Percentiles rank a stretch among this genome's conserved stretches.
These are phyloP conservation scores for Syrmaticus mikado DNA, from an alignment of 2,113 vertebrate species.

Conservation along the genomic window DNA sequence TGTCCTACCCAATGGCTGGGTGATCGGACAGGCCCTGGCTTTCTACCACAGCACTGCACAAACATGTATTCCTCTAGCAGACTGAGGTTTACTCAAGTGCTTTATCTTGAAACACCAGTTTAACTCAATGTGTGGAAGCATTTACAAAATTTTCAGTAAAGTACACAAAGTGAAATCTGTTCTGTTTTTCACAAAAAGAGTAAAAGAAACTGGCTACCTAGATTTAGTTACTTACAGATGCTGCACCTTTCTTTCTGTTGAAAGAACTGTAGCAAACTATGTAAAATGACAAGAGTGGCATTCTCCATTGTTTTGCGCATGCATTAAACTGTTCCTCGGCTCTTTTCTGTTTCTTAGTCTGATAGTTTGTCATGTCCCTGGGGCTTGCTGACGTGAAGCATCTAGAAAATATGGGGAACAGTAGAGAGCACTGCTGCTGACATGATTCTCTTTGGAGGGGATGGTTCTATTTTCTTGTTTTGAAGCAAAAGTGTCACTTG, in stretches of 20 bases:
- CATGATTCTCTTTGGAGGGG: neutral
- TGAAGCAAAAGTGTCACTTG: neutral
- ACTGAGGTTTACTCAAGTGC: neutral
- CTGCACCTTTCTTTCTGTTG: neutral
- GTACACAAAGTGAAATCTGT: neutral
- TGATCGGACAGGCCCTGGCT: neutral
- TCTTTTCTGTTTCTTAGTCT: neutral
- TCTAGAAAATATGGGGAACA: neutral
- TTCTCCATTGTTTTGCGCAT: neutral
- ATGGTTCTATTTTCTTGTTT: conserved; percentile 32
- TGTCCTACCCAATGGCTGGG: neutral
- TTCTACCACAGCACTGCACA: neutral
- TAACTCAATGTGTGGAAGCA: neutral
- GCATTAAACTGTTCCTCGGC: neutral
- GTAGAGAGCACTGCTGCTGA: conserved; percentile 1
- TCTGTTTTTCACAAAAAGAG: neutral
- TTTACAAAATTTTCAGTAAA: neutral
- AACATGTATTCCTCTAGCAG: accelerated
- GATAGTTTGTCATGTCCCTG: neutral
- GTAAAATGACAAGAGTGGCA: neutral
- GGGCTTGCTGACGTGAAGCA: neutral
- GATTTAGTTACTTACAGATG: neutral
- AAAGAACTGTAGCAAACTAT: neutral
- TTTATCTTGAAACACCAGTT: neutral
- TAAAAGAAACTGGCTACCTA: neutral